These are phyloP conservation scores for Capitulum mitella DNA, from an alignment of 2,888 invertebrate genomes.

Conservation along the genomic window DNA sequence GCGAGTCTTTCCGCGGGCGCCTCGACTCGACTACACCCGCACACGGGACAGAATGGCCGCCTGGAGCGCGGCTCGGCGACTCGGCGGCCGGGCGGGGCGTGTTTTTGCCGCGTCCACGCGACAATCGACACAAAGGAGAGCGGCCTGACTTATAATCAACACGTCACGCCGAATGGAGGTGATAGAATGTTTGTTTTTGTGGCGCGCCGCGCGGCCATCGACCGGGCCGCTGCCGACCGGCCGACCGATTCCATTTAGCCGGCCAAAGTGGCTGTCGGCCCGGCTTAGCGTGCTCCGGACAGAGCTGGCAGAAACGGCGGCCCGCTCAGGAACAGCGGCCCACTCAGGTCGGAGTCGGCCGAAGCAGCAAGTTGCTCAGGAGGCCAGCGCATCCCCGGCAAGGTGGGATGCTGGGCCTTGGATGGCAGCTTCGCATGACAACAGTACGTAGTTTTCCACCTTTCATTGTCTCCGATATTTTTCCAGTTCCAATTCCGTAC, in stretches of 20 bases:
- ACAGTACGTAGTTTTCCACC: too few relatives aligned
- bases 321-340: too few relatives aligned
- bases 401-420: too few relatives aligned
- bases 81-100: not conserved
- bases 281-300: not conserved
- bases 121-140: not conserved
- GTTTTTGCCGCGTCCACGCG: not conserved
- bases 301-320: not conserved
- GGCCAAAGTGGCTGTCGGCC: not conserved
- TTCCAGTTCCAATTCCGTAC: too few relatives aligned
- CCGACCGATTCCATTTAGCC: not conserved
- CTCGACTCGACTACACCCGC: too few relatives aligned
- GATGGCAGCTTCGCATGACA: too few relatives aligned
- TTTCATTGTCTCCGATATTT: too few relatives aligned
- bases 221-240: not conserved
- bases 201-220: not conserved
- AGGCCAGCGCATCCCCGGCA: too few relatives aligned
- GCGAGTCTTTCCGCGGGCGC: too few relatives aligned
- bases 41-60: not conserved
- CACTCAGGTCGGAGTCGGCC: too few relatives aligned
- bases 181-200: not conserved
- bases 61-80: not conserved
- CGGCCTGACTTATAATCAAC: slow-evolving; percentile 17
- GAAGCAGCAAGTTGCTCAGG: too few relatives aligned
- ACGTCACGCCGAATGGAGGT: not conserved